Conservation (phyloP, 2,888 invertebrate genomes). For the Halictus ligatus region DNA sequence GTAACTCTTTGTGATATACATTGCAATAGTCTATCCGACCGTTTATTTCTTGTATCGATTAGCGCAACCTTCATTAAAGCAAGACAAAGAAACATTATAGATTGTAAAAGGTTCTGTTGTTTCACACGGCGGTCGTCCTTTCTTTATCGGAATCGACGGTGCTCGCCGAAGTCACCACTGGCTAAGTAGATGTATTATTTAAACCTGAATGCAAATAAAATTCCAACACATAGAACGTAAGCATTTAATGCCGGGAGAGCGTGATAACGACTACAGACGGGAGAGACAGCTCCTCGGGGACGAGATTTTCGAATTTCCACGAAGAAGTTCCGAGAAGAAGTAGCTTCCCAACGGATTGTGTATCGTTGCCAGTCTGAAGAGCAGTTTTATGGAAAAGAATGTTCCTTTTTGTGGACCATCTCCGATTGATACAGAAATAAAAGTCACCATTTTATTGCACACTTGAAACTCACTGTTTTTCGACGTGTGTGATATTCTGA, state of each 20-base stretch:
- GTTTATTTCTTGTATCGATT: conserved; percentile 82
- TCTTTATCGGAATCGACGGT: background rate
- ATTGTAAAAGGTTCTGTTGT: conserved; percentile 20
- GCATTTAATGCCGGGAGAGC: conserved; percentile 3
- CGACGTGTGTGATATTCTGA: conserved; percentile 7
- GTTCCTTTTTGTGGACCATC: background rate
- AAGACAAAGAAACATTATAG: conserved; percentile 71
- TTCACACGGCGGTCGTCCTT: background rate
- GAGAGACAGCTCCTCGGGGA: background rate
- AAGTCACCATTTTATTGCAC: conserved; percentile 6
- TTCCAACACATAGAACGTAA: conserved; percentile 9
- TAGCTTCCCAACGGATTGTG: background rate
- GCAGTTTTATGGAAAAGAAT: conserved; percentile 1
- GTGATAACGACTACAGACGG: background rate
- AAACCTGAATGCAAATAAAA: conserved; percentile 25
- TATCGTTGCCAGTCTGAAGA: background rate
- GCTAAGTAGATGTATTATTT: conserved; percentile 23
- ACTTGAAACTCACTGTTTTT: conserved; percentile 3
- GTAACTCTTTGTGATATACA: conserved; percentile 84
- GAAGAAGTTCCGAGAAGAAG: background rate
- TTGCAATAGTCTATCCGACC: conserved; percentile 83
- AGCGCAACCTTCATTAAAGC: conserved; percentile 79
- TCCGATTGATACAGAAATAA: background rate
- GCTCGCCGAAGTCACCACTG: conserved; percentile 18
- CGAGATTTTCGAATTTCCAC: background rate